Evolutionary conservation across 1,140 invertebrate genomes (phyloP).

Genomic region (Homarus americanus): DNA sequence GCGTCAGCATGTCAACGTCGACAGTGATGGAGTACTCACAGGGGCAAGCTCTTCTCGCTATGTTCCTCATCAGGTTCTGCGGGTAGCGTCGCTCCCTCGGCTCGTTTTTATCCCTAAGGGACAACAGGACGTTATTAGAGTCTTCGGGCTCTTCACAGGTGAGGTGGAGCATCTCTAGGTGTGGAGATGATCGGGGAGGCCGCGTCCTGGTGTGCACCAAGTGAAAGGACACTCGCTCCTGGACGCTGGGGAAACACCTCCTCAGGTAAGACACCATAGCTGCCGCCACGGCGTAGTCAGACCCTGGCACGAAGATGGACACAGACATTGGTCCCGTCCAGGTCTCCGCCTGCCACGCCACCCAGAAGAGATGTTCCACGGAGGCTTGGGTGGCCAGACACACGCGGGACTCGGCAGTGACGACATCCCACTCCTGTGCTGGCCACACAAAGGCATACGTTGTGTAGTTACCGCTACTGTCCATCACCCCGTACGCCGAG

Average conservation of each 20-base stretch:
- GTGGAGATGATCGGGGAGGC: not conserved
- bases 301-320: constrained; percentile 14
- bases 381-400: constrained; percentile 45
- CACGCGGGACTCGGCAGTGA: not conserved
- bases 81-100: constrained; percentile 6
- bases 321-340: constrained; percentile 51
- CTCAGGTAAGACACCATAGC: constrained; percentile 44
- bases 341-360: constrained; percentile 29
- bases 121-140: constrained; percentile 13
- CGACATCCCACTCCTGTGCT: constrained; percentile 17
- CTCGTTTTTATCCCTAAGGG: not conserved
- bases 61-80: constrained; percentile 48
- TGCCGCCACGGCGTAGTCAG: constrained; percentile 39
- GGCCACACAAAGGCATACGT: constrained; percentile 36
- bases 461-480: constrained; percentile 21
- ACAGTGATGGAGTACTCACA: constrained; percentile 26
- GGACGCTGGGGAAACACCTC: constrained; percentile 25
- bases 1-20: constrained; percentile 48
- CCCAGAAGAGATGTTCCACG: constrained; percentile 27
- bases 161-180: not conserved
- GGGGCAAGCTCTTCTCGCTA: constrained; percentile 26
- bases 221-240: constrained; percentile 34
- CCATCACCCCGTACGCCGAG: constrained; percentile 1
- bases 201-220: constrained; percentile 25
- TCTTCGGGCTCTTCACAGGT: constrained; percentile 20